Evolutionary conservation across 2,888 invertebrate species (phyloP), one percentile per base, ranked within the genome.

Genomic region (Sarcophaga subvicina): DNA sequence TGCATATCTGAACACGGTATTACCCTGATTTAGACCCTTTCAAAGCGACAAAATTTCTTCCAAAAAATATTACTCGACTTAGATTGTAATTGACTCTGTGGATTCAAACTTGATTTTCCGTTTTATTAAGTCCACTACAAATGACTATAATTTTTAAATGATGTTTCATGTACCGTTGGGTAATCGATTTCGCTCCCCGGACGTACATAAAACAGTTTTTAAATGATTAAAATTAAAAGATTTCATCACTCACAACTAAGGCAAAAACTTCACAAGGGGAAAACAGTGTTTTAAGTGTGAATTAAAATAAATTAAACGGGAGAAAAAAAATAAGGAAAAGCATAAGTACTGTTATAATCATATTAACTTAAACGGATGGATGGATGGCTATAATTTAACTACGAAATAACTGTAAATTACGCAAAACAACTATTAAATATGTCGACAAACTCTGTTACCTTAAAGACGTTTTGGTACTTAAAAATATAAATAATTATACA

Each of bases 261-360:
- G 37, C 6, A 37, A 6, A 37, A 37, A 37, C 37, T 37, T 82
- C 71, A 82, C 64, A 69, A 75, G 59, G 76, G 6, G 37, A 37
- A 37, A 37, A 37, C 37, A 37, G 6, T 37, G 82, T 66, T 82
- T 82, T 47, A 71, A 83, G 71, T 72, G 77, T 83, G 67, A 83
- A 82, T 76, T 82, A 71, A 77, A 72, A 71, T 47, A 77, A 71
- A 77, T 67, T 77, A 62, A 71, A 54, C 14, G 12, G 12, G 20
- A 72, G 49, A 14, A 22, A 70, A n/a, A 54, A 54, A 54, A 3
- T 54, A 14, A 17, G 4, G 54, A 54, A 64, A 60, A 60, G 17
- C 60, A 70, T n/a, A 37, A 67, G 67, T 73, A 49, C 27, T 63
- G 63, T 73, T 27, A 67, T 73, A 79, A 60, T 59, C 67, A 49